Evolutionary conservation across 92 coral and sea anemone species (phyloP).

Genomic region (Metridium senile): DNA sequence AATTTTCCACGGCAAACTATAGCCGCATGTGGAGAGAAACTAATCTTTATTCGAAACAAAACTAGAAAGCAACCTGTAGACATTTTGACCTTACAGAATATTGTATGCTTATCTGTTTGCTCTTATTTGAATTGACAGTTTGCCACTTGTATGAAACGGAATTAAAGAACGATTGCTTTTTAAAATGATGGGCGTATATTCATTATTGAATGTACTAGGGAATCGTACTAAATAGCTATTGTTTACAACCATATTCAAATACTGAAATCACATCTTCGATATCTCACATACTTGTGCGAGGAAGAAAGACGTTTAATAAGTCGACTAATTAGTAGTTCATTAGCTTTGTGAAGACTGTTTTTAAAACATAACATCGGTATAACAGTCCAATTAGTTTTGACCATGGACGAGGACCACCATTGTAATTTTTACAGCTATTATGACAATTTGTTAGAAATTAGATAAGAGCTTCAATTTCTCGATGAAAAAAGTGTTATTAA

Average conservation of each 20-base stretch:
- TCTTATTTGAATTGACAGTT: no score
- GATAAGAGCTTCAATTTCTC: conserved; percentile 4
- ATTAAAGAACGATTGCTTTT: not conserved
- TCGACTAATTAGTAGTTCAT: not conserved
- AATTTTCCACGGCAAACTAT: not conserved
- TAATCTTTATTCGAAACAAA: not conserved
- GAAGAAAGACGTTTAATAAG: not conserved
- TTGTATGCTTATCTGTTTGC: no score
- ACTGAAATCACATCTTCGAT: not conserved
- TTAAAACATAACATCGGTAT: not conserved
- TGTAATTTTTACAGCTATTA: not conserved
- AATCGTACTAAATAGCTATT: not conserved
- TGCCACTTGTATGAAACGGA: not conserved
- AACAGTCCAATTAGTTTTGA: not conserved
- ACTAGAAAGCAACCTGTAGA: no score
- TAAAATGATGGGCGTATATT: not conserved
- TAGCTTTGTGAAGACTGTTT: not conserved
- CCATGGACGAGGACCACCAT: not conserved
- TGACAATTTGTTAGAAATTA: not conserved
- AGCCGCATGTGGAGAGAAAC: not conserved
- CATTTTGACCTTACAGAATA: no score
- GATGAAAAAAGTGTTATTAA: not conserved
- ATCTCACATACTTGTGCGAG: not conserved
- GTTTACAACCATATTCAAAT: not conserved
- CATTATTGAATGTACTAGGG: not conserved